Conservation (phyloP, 1,140 invertebrate genomes). For the Conopomorpha cramerella region DNA sequence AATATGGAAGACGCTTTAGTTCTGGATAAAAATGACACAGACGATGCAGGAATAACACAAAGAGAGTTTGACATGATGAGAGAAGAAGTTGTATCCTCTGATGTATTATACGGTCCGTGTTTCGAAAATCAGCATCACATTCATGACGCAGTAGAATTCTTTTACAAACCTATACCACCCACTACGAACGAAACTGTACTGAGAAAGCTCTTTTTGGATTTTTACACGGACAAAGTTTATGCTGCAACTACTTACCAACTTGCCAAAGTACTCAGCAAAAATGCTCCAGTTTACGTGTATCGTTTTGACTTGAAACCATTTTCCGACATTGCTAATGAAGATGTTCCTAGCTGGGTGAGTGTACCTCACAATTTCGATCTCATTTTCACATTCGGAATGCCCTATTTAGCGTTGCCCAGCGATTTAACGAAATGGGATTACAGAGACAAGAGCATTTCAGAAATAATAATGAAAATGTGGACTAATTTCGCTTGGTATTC, state of each 20-base stretch:
- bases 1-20: constrained; percentile 77
- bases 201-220: constrained; percentile 66
- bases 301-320: constrained; percentile 76
- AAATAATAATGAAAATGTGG: constrained; percentile 77
- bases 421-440: constrained; percentile 69
- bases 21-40: constrained; percentile 59
- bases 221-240: constrained; percentile 75
- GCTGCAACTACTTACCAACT: constrained; percentile 70
- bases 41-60: constrained; percentile 56
- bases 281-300: constrained; percentile 68
- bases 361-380: constrained; percentile 80
- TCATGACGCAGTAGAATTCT: constrained; percentile 74
- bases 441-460: constrained; percentile 75
- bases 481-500: constrained; percentile 73
- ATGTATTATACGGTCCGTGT: constrained; percentile 68
- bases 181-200: constrained; percentile 63
- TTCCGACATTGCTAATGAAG: constrained; percentile 63
- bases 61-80: constrained; percentile 66
- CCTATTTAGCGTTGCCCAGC: constrained; percentile 63
- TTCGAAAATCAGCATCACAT: constrained; percentile 70
- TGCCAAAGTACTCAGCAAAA: constrained; percentile 66
- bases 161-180: constrained; percentile 69
- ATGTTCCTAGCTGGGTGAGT: constrained; percentile 73
- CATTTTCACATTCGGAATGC: constrained; percentile 78
- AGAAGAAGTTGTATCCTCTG: constrained; percentile 62